phyloP scores from a whole-genome alignment of 1,140 invertebrate species.

The Zaprionus capensis region DNA sequence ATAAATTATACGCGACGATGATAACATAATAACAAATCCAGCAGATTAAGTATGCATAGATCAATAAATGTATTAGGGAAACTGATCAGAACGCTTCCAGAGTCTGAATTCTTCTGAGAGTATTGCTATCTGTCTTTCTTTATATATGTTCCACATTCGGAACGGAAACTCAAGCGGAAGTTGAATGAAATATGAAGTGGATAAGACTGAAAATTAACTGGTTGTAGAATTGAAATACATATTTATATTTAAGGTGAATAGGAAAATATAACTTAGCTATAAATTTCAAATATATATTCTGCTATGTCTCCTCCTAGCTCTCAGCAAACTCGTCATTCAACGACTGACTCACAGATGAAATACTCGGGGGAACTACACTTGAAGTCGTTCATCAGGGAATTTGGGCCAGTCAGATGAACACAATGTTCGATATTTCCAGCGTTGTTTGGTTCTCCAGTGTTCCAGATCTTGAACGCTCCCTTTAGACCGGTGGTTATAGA shows the following conservation, averaged over 20 bases:
- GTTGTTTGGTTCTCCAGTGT: neutral
- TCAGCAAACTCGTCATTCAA: neutral
- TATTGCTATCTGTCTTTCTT: neutral
- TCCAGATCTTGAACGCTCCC: neutral
- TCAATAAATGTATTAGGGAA: neutral
- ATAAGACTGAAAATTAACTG: neutral
- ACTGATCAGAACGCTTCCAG: neutral
- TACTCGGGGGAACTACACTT: neutral
- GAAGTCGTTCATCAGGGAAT: conserved; percentile 7
- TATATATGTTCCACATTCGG: neutral
- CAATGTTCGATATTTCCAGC: neutral
- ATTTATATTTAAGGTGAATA: neutral
- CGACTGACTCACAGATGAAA: conserved; percentile 19
- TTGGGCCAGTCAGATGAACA: neutral
- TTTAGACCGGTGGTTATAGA: conserved; percentile 7
- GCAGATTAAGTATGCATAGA: neutral
- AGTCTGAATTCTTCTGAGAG: too few species aligned
- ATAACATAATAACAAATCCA: conserved; percentile 20
- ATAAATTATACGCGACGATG: conserved; percentile 23
- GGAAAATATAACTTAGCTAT: neutral
- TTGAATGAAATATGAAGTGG: neutral
- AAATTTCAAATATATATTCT: conserved; percentile 8
- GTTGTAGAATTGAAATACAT: neutral
- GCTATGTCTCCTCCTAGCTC: neutral
- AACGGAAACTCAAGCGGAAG: neutral